phyloP scores from a whole-genome alignment of 1,140 invertebrate genomes.

The Drosophila cardini region DNA sequence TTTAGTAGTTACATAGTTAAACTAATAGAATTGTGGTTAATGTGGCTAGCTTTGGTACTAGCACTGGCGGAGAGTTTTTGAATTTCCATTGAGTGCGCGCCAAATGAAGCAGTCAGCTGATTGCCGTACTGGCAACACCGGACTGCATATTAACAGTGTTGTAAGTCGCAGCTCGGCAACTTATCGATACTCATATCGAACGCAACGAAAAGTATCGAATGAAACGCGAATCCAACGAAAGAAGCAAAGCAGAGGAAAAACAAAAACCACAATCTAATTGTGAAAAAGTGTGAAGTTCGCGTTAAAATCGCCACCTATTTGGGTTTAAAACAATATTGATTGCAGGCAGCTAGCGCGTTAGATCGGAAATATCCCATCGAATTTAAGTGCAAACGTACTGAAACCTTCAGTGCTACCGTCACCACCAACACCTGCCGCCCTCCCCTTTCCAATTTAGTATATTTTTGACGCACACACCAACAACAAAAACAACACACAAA shows the following conservation, averaged over 20 bases:
- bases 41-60: background rate
- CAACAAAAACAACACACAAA: constrained; percentile 16
- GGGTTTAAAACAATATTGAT: constrained; percentile 18
- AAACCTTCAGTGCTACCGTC: constrained; percentile 33
- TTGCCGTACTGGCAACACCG: constrained; percentile 21
- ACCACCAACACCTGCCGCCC: constrained; percentile 46
- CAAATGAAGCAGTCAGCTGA: constrained; percentile 29
- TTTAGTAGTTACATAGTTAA: constrained; percentile 21
- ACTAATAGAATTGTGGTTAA: constrained; percentile 2
- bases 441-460: constrained; percentile 50
- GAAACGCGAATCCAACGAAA: constrained; percentile 34
- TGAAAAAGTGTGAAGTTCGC: constrained; percentile 74
- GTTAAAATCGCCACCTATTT: constrained; percentile 25
- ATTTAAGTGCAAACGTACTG: constrained; percentile 23
- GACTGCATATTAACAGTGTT: constrained; percentile 6
- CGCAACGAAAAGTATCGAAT: constrained; percentile 14
- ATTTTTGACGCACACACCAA: constrained; percentile 38
- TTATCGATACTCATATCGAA: constrained; percentile 22
- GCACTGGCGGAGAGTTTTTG: constrained; percentile 1
- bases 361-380: constrained; percentile 24
- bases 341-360: constrained; percentile 9
- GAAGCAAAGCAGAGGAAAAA: constrained; percentile 63
- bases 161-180: background rate
- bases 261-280: constrained; percentile 50
- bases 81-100: constrained; percentile 23